Evolutionary conservation across 2,113 vertebrate genomes (phyloP), one percentile per base, ranked within the genome.

Genomic region (Petromus typicus): DNA sequence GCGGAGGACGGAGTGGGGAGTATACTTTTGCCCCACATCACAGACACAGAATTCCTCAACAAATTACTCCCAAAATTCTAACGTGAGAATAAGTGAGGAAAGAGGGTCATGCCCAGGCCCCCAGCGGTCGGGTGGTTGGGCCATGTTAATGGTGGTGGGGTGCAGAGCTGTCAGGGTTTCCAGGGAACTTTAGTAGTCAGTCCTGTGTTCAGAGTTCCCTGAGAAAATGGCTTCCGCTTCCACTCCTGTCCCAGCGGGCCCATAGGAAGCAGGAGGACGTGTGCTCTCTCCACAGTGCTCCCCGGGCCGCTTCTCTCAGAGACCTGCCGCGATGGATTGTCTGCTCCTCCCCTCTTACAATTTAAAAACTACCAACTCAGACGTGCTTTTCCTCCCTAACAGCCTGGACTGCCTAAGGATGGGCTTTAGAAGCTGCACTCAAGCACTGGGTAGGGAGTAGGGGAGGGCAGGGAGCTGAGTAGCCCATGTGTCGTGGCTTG

Each of bases 151-250:
- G 92, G 96, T 37, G 92, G 86, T 0, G 3, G n/a, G 95, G 54
- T 20, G 1, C 69, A 91, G 94, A 1, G 25, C 83, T 79, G 37
- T 83, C 88, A 54, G 59, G 81, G 66, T 61, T 95, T 88, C 92
- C 93, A 81, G 75, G 73, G 85, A 82, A 81, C 83, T 96, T 97
- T 95, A 93, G n/a, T n/a, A n/a, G n/a, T n/a, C 23, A 91, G 89
- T 64, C 34, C 1, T 92, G 88, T 10, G 80, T 91, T 95, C 95
- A 96, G 95, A 93, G 87, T 79, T 95, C 90, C 92, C 93, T 63
- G 71, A 94, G 85, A 43, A 86, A 95, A 96, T 59, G 82, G 86
- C 96, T 95, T 89, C 93, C 89, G 80, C 95, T 94, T 97, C 91
- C 91, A 96, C 56, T 83, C 61, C n/a, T 67, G 57, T 56, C 92